Evolutionary conservation across 2,888 invertebrate genomes (phyloP), one percentile per base, ranked within the genome.

Genomic region (Parascotia fuliginaria): DNA sequence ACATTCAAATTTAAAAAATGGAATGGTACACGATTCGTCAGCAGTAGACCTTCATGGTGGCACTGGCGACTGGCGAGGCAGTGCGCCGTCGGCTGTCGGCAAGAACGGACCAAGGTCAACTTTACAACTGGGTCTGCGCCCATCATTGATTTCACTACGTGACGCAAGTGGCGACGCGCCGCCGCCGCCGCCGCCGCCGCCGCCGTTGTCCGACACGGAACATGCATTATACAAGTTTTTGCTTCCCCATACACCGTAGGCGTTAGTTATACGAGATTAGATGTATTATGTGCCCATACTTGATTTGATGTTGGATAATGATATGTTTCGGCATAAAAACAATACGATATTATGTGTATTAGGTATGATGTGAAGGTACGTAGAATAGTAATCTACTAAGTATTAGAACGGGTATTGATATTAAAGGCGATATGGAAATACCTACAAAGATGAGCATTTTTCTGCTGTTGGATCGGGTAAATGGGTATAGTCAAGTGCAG

Each of bases 101-200:
- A 67, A 60, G 70, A 53, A 56, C 70, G 67, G 61, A 70, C 75
- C 89, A 89, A 89, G 89, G 89, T 89, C 89, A 88, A 81, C 75
- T 85, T 87, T 89, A 89, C 89, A 85, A 89, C 87, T 81, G 77
- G 74, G 77, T 75, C 75, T 70, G 66, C 75, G 68, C 74, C 81
- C 85, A 83, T 84, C 86, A 87, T 87, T 87, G 87, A 88, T 87
- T 87, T 87, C 87, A 83, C 87, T 78, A 72, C 69, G 77, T 82
- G 87, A 85, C 84, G 87, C 83, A 84, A 86, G 73, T 58, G 70
- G 69, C 74, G 76, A 55, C 68, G 65, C 73, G 74, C 58, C 68
- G 65, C 63, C 66, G 58, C 40, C 57, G 55, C 62, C 70, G 53
- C 50, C 55, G 53, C 62, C 65, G n/a, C n/a, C n/a, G 58, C 40